Evolutionary conservation across 30 jellyfish, hydroid and myxozoan species (phyloP).

Genomic region (Aurelia aurita): DNA sequence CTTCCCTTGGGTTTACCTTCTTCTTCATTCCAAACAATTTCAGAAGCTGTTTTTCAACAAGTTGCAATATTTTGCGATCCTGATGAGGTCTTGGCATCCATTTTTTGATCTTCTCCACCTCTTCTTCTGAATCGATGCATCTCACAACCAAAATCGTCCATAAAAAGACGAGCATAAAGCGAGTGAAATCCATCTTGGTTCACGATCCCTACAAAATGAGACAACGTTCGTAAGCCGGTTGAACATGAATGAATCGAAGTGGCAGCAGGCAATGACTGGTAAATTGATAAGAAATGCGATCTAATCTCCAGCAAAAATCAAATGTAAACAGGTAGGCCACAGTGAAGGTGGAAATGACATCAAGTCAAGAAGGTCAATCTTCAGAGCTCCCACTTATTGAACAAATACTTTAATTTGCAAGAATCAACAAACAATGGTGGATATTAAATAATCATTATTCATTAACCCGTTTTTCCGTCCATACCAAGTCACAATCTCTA

Average conservation of each 20-base stretch:
- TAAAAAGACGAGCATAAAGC: not conserved
- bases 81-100: slow-evolving; percentile 61
- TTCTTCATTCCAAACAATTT: slow-evolving; percentile 69
- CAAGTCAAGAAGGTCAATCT: slow-evolving; percentile 44
- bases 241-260: slow-evolving; percentile 5
- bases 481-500: not conserved
- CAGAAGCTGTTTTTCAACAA: slow-evolving; percentile 68
- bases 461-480: not conserved
- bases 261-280: slow-evolving; percentile 17
- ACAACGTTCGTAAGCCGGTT: slow-evolving; percentile 14
- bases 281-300: slow-evolving; percentile 27
- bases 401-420: slow-evolving; percentile 42
- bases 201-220: slow-evolving; percentile 30
- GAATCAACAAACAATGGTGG: slow-evolving; percentile 16
- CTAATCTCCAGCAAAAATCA: slow-evolving; percentile 55
- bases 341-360: slow-evolving; percentile 19
- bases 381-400: slow-evolving; percentile 4
- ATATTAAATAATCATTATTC: not conserved
- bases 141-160: slow-evolving; percentile 10
- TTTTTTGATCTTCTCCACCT: slow-evolving; percentile 7
- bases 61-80: slow-evolving; percentile 20
- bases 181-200: slow-evolving; percentile 31
- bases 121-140: slow-evolving; percentile 1
- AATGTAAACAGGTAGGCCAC: slow-evolving; percentile 66
- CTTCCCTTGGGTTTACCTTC: slow-evolving; percentile 54